Conservation (phyloP, 2,888 invertebrate species). For the Bimastos eiseni region DNA sequence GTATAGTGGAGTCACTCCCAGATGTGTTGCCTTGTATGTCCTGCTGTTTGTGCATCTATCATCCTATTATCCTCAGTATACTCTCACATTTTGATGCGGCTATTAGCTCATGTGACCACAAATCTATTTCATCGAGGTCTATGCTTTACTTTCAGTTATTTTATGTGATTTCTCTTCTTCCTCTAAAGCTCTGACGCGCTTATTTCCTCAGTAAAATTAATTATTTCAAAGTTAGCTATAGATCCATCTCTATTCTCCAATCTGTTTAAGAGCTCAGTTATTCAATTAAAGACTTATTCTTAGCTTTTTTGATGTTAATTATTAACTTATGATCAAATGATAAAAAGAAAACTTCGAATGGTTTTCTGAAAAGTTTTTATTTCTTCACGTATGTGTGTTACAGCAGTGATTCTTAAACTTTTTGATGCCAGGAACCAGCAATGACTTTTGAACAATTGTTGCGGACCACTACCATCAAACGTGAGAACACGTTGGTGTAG, state of each 20-base stretch:
- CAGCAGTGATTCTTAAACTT: no score
- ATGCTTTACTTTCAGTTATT: neutral
- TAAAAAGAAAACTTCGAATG: no score
- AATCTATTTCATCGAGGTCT: neutral
- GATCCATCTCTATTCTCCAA: neutral
- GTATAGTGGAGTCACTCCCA: no score
- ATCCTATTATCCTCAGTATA: neutral
- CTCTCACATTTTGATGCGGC: neutral
- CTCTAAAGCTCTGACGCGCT: no score
- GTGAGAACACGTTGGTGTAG: no score
- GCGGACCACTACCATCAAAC: no score
- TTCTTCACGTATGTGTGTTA: no score
- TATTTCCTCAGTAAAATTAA: neutral
- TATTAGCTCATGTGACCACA: neutral
- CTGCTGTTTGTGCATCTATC: neutral
- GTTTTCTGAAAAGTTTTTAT: no score
- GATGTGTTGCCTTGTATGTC: neutral
- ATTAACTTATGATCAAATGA: neutral
- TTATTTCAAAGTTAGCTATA: neutral
- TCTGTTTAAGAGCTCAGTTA: neutral
- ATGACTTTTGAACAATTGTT: no score
- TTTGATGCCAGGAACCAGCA: no score
- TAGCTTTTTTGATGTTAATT: neutral
- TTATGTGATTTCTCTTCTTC: neutral
- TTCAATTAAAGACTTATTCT: neutral